Evolutionary conservation across 2,888 invertebrate species (phyloP), one percentile per base, ranked within the genome.

Genomic region (Ochropleura plecta): DNA sequence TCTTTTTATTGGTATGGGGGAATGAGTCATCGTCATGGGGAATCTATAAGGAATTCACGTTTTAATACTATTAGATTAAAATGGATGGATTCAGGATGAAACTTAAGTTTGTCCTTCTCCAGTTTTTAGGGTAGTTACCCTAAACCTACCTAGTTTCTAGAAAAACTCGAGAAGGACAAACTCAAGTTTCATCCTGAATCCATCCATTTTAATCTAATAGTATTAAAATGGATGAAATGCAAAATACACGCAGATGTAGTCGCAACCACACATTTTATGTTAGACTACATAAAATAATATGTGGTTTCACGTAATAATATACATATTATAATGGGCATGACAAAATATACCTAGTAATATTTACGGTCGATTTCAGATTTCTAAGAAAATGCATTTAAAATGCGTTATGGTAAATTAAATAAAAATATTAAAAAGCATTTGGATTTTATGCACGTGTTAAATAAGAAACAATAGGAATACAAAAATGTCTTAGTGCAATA

Each of bases 301-400:
- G 14, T 68, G 51, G n/a, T 64, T 68, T 62, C 40, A 30, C 68
- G 59, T 55, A 70, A 59, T 70, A 55, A 14, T 63, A 40, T 18
- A 40, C 14, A 55, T 62, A n/a, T 67, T 30, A 30, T 30, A 78
- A 79, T 71, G 16, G 40, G 12, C 53, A 53, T 70, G 55, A 73
- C 1, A 64, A 69, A 64, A 66, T 70, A 57, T 48, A 20, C 4
- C 51, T 42, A 18, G 12, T 42, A 62, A 55, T 68, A 53, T 63
- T 70, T 20, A 66, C 49, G 8, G 46, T 57, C 16, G 30, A 48
- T 18, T 78, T 68, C 8, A 60, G 9, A 46, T 44, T 68, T 59
- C 10, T 51, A 46, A 20, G 1, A 40, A 46, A 49, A 55, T n/a
- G 42, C 16, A 55, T 62, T 62, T 49, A 7, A 5, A 53, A 49